Percentiles rank a stretch among this genome's conserved stretches.
Evolutionary conservation across 1,140 invertebrate species (phyloP).

Genomic region (Psix sp.): DNA sequence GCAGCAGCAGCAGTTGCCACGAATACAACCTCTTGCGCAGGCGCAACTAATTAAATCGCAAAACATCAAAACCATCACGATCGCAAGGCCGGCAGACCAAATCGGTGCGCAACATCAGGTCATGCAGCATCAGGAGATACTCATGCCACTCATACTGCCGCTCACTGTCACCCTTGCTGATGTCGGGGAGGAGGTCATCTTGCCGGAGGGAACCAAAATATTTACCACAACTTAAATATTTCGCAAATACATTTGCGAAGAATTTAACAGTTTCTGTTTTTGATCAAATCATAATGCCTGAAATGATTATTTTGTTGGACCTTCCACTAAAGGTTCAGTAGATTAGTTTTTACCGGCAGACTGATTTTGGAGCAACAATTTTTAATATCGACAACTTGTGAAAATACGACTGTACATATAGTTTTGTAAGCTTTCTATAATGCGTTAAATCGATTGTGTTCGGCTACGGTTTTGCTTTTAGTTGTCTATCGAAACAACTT

Average conservation of each 20-base stretch:
- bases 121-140: conserved; percentile 73
- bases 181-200: conserved; percentile 73
- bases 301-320: neutral
- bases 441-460: neutral
- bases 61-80: conserved; percentile 74
- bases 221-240: conserved; percentile 67
- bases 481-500: conserved; percentile 15
- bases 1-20: conserved; percentile 21
- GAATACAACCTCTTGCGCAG: too few relatives aligned
- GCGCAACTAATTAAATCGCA: conserved; percentile 69
- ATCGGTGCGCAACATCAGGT: conserved; percentile 66
- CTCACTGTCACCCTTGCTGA: conserved; percentile 73
- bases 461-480: conserved; percentile 8
- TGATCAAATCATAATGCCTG: neutral
- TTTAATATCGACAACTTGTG: too few relatives aligned
- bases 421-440: too few relatives aligned
- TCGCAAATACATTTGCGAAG: neutral
- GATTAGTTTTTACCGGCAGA: too few relatives aligned
- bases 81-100: conserved; percentile 64
- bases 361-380: too few relatives aligned
- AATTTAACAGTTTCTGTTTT: neutral
- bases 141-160: conserved; percentile 74
- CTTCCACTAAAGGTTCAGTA: too few relatives aligned
- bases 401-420: neutral
- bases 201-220: conserved; percentile 75